These are phyloP conservation scores for Monopis laevigella DNA, from an alignment of 2,888 invertebrate genomes.

Conservation along the genomic window DNA sequence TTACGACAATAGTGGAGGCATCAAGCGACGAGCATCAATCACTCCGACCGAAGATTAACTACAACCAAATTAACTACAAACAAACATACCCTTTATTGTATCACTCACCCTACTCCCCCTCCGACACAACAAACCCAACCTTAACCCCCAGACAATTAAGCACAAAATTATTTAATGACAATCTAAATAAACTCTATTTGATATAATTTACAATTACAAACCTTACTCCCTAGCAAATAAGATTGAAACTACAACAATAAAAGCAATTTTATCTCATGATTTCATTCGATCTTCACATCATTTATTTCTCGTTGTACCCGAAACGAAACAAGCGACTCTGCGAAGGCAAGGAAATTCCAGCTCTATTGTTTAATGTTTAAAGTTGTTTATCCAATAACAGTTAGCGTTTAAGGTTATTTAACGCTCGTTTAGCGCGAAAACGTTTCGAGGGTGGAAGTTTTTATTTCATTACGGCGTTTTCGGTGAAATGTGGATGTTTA, in stretches of 20 bases:
- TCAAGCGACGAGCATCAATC: conserved; percentile 49
- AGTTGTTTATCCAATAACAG: background rate
- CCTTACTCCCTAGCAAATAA: conserved; percentile 26
- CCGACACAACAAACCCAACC: background rate
- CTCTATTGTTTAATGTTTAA: conserved; percentile 18
- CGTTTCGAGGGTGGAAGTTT: conserved; percentile 23
- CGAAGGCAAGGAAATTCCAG: conserved; percentile 15
- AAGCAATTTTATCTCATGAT: conserved; percentile 35
- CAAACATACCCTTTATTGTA: conserved; percentile 31
- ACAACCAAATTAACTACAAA: conserved; percentile 59
- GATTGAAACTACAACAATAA: conserved; percentile 27
- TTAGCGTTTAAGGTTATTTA: background rate
- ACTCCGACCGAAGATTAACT: conserved; percentile 55
- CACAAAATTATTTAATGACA: no score
- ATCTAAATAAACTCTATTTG: no score
- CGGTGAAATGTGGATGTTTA: background rate
- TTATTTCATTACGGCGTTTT: conserved; percentile 38
- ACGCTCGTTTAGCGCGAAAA: conserved; percentile 22
- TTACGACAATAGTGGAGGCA: no score
- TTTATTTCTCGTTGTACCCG: no score
- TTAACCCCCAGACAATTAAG: background rate
- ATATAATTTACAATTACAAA: conserved; percentile 25
- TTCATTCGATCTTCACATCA: conserved; percentile 47
- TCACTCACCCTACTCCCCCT: background rate
- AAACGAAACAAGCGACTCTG: background rate